Base-by-base conservation (phyloP, 2,888 invertebrate genomes). In the Camptogramma bilineatum region DNA sequence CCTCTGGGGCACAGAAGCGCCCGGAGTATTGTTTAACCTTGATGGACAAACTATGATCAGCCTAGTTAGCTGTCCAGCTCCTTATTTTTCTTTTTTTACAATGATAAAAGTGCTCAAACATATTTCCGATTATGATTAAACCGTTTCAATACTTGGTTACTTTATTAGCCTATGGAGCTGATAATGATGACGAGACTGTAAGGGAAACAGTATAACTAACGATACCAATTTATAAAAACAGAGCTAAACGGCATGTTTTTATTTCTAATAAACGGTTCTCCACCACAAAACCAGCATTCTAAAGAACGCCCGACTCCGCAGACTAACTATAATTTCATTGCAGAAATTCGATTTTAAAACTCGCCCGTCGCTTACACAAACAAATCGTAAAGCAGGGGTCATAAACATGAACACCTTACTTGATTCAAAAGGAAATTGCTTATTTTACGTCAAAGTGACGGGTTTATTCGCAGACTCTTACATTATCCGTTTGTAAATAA, bases 351-450 rank as follows among this genome's bases (percentile, higher is more conserved):
- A 86, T 87, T 87, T 87, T 84, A 84, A 85, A 84, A 83, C 82
- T 76, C 80, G 71, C 70, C 74, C 73, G 78, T 75, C 76, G 78
- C 79, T 73, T 76, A 80, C 79, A 82, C 88, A 88, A 91, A 90
- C 86, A 88, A 88, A 89, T 87, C 90, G 90, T 91, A 90, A 91
- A 91, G 78, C 73, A 73, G 72, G 76, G 78, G 82, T 85, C 89
- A 86, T 91, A 91, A 90, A 91, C 83, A 83, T 62, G 62, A 61
- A 85, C 90, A 90, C 90, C 90, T 90, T 85, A 79, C 83, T 82
- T 87, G 86, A 88, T 87, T 88, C 89, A 88, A 90, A 87, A 87
- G 89, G 90, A 90, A 90, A 91, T 91, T 88, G 88, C 91, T 90
- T 91, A 90, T 91, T 91, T 91, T 91, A 91, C 87, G 88, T 87